Conservation (phyloP, 2,113 vertebrate species). For the Phylloscopus trochiloides region DNA sequence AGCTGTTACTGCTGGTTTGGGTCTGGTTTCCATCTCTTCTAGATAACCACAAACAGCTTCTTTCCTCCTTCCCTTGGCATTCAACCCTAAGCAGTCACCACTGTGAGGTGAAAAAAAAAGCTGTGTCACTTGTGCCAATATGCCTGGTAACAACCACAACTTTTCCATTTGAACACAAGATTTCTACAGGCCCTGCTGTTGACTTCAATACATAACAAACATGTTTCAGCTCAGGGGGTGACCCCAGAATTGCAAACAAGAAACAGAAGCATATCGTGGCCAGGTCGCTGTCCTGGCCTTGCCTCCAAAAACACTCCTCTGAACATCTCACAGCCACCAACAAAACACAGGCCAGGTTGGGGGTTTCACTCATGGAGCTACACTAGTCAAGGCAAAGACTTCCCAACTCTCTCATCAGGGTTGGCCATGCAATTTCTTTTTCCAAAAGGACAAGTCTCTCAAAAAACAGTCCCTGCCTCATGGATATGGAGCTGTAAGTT, state of each 20-base stretch:
- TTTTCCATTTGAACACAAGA: not conserved
- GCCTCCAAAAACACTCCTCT: not conserved
- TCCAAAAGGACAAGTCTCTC: not conserved
- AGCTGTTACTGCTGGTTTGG: slow-evolving; percentile 46
- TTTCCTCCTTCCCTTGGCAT: not conserved
- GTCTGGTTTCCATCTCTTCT: not conserved
- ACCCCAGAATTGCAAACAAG: not conserved
- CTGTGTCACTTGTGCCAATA: not conserved
- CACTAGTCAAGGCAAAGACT: not conserved
- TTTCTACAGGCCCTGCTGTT: not conserved
- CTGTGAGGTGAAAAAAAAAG: not conserved
- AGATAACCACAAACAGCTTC: not conserved
- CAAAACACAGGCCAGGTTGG: not conserved
- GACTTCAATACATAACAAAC: not conserved
- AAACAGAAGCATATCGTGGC: not conserved
- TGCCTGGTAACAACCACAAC: slow-evolving; percentile 40
- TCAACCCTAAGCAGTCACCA: not conserved
- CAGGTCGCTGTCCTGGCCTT: not conserved
- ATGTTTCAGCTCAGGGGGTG: not conserved
- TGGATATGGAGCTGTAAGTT: not conserved
- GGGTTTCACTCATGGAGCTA: not conserved
- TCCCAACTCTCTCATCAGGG: not conserved
- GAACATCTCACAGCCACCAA: not conserved
- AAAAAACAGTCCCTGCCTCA: not conserved
- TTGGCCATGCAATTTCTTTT: not conserved